Conservation (phyloP, 1,140 invertebrate species). For the Metopolophium dirhodum region DNA sequence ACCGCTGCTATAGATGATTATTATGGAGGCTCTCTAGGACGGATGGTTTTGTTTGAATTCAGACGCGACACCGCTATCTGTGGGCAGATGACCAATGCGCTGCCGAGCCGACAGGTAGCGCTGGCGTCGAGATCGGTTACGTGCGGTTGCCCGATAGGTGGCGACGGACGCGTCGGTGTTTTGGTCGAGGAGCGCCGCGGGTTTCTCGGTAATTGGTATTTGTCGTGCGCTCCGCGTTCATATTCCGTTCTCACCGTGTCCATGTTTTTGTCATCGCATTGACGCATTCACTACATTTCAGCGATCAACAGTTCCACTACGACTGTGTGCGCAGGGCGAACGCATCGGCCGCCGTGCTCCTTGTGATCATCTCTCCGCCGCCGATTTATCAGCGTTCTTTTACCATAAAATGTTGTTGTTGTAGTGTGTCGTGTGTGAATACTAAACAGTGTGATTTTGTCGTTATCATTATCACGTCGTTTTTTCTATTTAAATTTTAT, state of each 20-base stretch:
- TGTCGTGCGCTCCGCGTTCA: slow-evolving; percentile 40
- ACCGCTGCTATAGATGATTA: too few relatives aligned
- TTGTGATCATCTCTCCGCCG: background rate
- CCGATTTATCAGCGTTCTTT: background rate
- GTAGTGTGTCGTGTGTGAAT: background rate
- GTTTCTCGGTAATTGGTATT: slow-evolving; percentile 40
- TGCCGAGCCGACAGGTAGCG: background rate
- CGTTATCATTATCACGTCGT: background rate
- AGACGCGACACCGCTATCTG: background rate
- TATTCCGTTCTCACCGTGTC: slow-evolving; percentile 17
- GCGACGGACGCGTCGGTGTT: background rate
- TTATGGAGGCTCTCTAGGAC: too few relatives aligned
- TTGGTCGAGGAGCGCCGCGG: background rate
- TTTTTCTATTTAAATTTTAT: background rate
- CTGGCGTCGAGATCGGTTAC: background rate
- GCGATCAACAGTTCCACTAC: slow-evolving; percentile 49
- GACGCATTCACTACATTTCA: slow-evolving; percentile 13
- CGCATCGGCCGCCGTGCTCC: background rate
- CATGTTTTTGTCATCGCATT: slow-evolving; percentile 46
- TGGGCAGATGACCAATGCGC: background rate
- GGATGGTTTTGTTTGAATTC: background rate
- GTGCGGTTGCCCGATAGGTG: background rate
- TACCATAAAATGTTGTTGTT: background rate
- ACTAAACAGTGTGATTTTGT: background rate
- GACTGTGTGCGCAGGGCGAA: background rate